phyloP scores from a whole-genome alignment of 35 echinoderm and acorn worm species.

The Patiria miniata region DNA sequence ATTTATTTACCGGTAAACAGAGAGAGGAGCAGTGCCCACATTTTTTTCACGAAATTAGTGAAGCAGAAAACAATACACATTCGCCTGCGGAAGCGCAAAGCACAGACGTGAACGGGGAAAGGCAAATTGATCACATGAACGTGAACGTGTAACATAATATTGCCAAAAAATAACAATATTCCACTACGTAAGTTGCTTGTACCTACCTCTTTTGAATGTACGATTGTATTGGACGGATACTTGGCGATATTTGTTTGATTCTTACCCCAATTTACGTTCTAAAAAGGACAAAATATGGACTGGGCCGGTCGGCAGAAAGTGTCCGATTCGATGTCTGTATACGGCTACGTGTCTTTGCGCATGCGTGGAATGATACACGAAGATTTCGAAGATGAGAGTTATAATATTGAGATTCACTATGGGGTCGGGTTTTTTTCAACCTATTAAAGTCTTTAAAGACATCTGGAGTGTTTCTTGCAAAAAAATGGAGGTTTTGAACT shows the following conservation, averaged over 20 bases:
- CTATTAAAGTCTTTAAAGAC: too few species aligned
- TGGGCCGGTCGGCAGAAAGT: background rate
- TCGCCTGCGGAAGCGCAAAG: background rate
- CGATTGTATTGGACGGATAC: background rate
- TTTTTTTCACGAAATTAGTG: constrained; percentile 5
- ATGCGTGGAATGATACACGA: constrained; percentile 13
- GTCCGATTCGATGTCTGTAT: background rate
- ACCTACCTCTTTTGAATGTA: background rate
- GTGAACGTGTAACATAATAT: background rate
- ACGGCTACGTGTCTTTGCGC: constrained; percentile 26
- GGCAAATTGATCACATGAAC: background rate
- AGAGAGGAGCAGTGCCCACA: too few species aligned
- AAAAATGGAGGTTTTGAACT: too few species aligned
- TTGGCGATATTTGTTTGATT: background rate
- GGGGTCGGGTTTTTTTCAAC: too few species aligned
- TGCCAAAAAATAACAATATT: background rate
- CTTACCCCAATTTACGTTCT: background rate
- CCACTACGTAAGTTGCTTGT: background rate
- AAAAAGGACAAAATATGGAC: constrained; percentile 8
- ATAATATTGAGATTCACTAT: too few species aligned
- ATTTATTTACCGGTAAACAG: too few species aligned
- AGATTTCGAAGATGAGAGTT: too few species aligned
- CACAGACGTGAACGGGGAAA: background rate
- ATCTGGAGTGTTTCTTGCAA: too few species aligned
- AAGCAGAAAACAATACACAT: background rate